Base-by-base conservation (phyloP, 2,888 invertebrate genomes). In the Dione juno region DNA sequence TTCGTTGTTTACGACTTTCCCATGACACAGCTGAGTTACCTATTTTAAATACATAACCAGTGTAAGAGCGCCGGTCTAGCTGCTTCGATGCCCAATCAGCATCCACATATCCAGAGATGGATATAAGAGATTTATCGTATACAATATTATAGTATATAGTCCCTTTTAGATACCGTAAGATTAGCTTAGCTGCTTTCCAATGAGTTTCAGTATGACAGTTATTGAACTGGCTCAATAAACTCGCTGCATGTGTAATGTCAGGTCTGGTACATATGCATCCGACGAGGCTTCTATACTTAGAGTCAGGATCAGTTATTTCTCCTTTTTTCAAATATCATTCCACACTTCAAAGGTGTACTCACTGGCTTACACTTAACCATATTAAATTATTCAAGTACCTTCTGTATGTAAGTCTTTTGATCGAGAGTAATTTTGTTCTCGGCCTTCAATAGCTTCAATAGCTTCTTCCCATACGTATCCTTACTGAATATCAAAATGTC, bases 201-300 rank as follows among this genome's bases (percentile, higher is more conserved):
- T n/a, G n/a, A n/a, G n/a, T n/a, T n/a, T n/a, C n/a, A n/a, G n/a
- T n/a, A n/a, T n/a, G n/a, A n/a, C n/a, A n/a, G n/a, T n/a, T n/a
- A n/a, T n/a, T n/a, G n/a, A n/a, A n/a, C n/a, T n/a, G n/a, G n/a
- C n/a, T n/a, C n/a, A n/a, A n/a, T n/a, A n/a, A n/a, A n/a, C n/a
- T n/a, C n/a, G n/a, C n/a, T n/a, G n/a, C n/a, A n/a, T n/a, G 65
- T n/a, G 73, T 41, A 10, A 78, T 80, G 37, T 80, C 78, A 3
- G 78, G 77, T 53, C 78, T 70, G 0, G 76, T 70, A 14, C 66
- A 67, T 6, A 77, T 75, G 9, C 52, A 57, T 6, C 73, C 74
- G 5, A 74, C 59, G 8, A 76, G 58, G 58, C 65, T 63, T 66
- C 65, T 59, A 43, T 74, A 53, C 14, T 53, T 21, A 54, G 5